phyloP scores from a whole-genome alignment of 2,113 vertebrate genomes.

The Eonycteris spelaea region DNA sequence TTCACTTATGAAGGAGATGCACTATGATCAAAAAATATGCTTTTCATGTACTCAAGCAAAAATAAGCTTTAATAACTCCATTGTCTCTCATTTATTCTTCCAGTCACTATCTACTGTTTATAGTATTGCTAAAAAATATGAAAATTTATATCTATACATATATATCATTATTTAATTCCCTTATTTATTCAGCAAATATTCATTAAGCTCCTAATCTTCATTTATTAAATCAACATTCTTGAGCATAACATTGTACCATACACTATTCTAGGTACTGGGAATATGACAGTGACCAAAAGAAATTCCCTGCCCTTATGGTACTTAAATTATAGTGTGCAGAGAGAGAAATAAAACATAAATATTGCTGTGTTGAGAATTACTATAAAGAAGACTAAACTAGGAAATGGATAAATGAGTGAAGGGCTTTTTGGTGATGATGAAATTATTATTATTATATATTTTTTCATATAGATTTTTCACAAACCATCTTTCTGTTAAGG shows the following conservation, averaged over 20 bases:
- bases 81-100: background rate
- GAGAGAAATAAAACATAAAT: background rate
- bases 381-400: background rate
- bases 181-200: background rate
- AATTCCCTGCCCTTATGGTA: background rate
- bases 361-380: background rate
- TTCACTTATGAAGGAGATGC: background rate
- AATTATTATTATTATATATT: no score
- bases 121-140: background rate
- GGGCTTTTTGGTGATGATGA: background rate
- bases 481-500: background rate
- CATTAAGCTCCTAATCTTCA: background rate
- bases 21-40: background rate
- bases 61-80: background rate
- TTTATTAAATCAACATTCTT: background rate
- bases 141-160: background rate
- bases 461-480: background rate
- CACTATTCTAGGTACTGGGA: background rate
- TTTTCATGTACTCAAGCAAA: background rate
- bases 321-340: background rate
- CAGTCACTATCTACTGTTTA: background rate
- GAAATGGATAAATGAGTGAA: background rate
- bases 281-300: background rate
- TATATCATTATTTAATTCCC: background rate
- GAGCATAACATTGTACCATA: background rate